Conservation (phyloP, 2,113 vertebrate genomes). For the Barbus barbus region DNA sequence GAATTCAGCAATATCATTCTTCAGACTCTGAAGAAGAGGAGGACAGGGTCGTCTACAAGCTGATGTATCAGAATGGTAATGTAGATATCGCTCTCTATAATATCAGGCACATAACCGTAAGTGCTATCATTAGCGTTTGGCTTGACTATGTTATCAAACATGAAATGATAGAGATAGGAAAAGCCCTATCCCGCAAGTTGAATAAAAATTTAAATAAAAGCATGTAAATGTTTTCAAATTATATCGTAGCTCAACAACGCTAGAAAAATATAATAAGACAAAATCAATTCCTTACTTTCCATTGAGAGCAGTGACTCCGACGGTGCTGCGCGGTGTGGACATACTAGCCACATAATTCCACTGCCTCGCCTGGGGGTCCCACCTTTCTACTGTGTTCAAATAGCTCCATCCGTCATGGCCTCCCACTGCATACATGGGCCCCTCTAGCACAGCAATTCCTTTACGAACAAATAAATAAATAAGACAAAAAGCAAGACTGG, state of each 20-base stretch:
- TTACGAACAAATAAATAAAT: constrained; percentile 36
- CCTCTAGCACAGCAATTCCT: constrained; percentile 97
- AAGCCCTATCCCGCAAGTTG: too few species aligned
- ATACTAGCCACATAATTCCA: constrained; percentile 99
- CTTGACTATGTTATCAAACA: too few species aligned
- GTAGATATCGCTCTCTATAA: too few species aligned
- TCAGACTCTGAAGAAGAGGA: neutral
- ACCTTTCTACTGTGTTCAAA: constrained; percentile 95
- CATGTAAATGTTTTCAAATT: neutral
- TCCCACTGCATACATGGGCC: constrained; percentile 97
- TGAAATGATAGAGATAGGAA: too few species aligned
- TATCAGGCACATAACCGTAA: neutral
- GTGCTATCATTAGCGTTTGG: too few species aligned
- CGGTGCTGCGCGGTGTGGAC: constrained; percentile 94
- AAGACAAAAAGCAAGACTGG: neutral
- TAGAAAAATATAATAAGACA: neutral
- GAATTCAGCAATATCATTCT: neutral
- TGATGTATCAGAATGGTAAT: neutral
- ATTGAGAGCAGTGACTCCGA: constrained; percentile 91
- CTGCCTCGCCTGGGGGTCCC: constrained; percentile 94
- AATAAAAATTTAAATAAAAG: neutral
- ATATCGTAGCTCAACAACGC: neutral
- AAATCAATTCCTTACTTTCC: constrained; percentile 83
- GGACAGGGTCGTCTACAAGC: neutral
- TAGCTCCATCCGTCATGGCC: constrained; percentile 99